Evolutionary conservation across 37 sponge, comb jelly and placozoan genomes (phyloP).

Genomic region (Haliclona indistincta): DNA sequence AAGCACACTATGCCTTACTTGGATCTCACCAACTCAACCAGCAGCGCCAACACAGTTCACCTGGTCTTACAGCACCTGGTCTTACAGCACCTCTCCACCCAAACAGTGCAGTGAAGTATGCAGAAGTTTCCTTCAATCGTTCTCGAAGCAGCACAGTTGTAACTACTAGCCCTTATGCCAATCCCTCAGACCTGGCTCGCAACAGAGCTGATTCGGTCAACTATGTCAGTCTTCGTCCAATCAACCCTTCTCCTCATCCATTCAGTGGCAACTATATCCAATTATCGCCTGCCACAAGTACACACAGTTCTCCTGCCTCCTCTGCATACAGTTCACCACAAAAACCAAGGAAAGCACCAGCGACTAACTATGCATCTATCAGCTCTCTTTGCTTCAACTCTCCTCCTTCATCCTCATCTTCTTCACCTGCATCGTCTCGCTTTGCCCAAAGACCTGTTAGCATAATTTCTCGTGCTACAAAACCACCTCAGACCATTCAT

Average conservation of each 20-base stretch:
- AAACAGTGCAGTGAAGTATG: constrained; percentile 43
- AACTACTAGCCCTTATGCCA: no score
- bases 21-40: no score
- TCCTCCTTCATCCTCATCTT: constrained; percentile 19
- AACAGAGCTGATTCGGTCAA: not conserved
- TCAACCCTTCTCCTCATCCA: constrained; percentile 34
- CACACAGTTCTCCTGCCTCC: not conserved
- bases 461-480: not conserved
- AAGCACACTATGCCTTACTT: not conserved
- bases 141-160: not conserved
- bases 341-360: not conserved
- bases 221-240: not conserved
- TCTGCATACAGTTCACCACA: not conserved
- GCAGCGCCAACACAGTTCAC: no score
- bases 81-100: not conserved
- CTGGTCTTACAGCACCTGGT: not conserved
- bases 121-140: constrained; percentile 35
- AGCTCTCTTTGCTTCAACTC: not conserved
- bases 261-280: no score
- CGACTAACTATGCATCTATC: not conserved
- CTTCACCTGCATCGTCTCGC: not conserved
- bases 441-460: no score
- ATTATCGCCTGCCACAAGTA: no score
- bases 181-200: not conserved
- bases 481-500: not conserved